These are phyloP conservation scores for Pocillopora meandrina DNA, from an alignment of 92 coral and sea anemone genomes.

Conservation along the genomic window DNA sequence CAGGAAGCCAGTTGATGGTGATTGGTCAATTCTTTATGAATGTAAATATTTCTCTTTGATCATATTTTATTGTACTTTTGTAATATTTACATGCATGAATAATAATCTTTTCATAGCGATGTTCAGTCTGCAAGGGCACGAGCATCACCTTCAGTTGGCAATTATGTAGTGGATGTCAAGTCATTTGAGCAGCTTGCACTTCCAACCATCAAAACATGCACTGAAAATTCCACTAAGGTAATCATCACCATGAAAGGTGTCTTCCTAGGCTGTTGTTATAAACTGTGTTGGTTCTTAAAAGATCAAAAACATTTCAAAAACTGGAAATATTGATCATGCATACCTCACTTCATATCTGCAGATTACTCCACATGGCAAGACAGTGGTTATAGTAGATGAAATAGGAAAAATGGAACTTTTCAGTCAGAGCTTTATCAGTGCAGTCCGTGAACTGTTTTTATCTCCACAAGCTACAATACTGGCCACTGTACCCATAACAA, in stretches of 20 bases:
- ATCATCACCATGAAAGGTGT: neutral
- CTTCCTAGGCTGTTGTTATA: no score
- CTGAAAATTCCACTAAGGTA: conserved; percentile 21
- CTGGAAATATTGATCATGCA: neutral
- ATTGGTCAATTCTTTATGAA: no score
- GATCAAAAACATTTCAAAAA: neutral
- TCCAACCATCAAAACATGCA: conserved; percentile 53
- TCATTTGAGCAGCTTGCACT: conserved; percentile 90
- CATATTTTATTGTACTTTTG: neutral
- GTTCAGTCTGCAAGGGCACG: conserved; percentile 25
- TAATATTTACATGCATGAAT: neutral
- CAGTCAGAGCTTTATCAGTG: conserved; percentile 65
- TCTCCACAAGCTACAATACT: conserved; percentile 50
- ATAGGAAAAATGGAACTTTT: conserved; percentile 95
- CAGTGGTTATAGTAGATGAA: conserved; percentile 77
- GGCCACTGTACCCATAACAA: conserved; percentile 88
- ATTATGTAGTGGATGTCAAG: conserved; percentile 77
- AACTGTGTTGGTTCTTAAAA: no score
- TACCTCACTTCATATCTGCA: neutral
- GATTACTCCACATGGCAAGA: neutral
- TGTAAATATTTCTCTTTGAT: neutral
- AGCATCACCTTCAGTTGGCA: conserved; percentile 72
- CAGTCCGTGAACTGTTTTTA: conserved; percentile 73
- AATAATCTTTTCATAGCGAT: conserved; percentile 4
- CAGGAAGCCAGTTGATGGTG: no score